Evolutionary conservation across 2,888 invertebrate species (phyloP), one percentile per base, ranked within the genome.

Genomic region (Erebia epiphron): DNA sequence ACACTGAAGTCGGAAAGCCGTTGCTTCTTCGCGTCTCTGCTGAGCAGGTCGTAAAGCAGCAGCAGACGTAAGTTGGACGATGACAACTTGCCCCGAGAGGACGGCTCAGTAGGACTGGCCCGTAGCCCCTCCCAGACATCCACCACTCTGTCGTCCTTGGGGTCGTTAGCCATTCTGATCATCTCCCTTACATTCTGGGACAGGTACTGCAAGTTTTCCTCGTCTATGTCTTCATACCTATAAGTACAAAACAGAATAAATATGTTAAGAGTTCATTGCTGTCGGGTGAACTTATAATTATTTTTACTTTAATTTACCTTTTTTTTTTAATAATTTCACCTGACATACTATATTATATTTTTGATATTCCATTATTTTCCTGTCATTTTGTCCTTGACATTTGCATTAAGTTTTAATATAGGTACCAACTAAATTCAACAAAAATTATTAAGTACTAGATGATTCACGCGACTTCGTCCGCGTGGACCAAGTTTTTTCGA

Each of bases 1-100:
- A 95, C 95, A 74, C 91, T 90, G 77, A 92, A 96, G 77, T 95
- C 95, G 5, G 94, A 95, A 7, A 95, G 89, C 50, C 94, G 93
- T 76, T 95, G 94, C 71, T 90, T 94, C 80, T 95, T 95, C 1
- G 95, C 94, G 73, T 96, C 96, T 74, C 95, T 94, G 81, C 95
- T 95, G 64, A 96, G 79, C 7, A 94, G 89, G 76, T 96, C 96
- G 80, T 96, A 96, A 46, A 96, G 81, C 26, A 94, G 85, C 71
- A 95, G 82, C 64, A 96, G 83, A 62, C 95, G 93, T 65, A 95
- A 88, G 72, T 95, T 95, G 0, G 95, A 94, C 1, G 90, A 87
- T 0, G 94, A 95, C 1, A 95, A 88, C 61, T 95, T 95, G 0
- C 91, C 86, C 79, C 94, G 94, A n/a, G 91, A 87, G 0, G 92